A percentile compares a stretch with the other conserved stretches of the same genome.
These are phyloP conservation scores for Drosophila pandora DNA, from an alignment of 1,140 invertebrate genomes.

Conservation along the genomic window DNA sequence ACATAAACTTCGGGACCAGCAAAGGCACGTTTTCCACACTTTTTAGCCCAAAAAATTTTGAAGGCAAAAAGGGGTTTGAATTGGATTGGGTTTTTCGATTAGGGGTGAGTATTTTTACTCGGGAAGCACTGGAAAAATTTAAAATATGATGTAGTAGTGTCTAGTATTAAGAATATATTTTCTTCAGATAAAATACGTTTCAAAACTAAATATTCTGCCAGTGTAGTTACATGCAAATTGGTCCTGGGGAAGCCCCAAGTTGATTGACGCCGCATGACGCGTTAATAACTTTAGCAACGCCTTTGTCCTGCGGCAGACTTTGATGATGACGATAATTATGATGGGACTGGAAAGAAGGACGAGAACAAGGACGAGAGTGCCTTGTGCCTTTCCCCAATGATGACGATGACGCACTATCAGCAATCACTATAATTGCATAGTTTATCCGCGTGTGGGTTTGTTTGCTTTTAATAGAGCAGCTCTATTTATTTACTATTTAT, in stretches of 20 bases:
- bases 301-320: slow-evolving; percentile 72
- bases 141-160: background rate
- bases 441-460: slow-evolving; percentile 41
- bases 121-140: background rate
- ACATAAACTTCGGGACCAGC: slow-evolving; percentile 67
- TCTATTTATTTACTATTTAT: slow-evolving; percentile 75
- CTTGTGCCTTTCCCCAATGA: slow-evolving; percentile 16
- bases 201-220: background rate
- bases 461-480: slow-evolving; percentile 62
- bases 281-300: slow-evolving; percentile 82
- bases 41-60: slow-evolving; percentile 64
- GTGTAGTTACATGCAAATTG: slow-evolving; percentile 59
- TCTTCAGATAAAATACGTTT: background rate
- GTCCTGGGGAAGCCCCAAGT: slow-evolving; percentile 47
- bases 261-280: slow-evolving; percentile 79
- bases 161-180: background rate
- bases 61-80: background rate
- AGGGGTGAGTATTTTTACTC: slow-evolving; percentile 27
- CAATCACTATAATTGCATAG: slow-evolving; percentile 68
- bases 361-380: background rate
- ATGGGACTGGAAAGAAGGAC: slow-evolving; percentile 31
- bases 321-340: slow-evolving; percentile 60
- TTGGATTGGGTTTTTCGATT: slow-evolving; percentile 6
- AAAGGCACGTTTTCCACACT: slow-evolving; percentile 60
- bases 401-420: slow-evolving; percentile 78